Base-by-base conservation (phyloP, 1,140 invertebrate genomes). In the Ips nitidus region DNA sequence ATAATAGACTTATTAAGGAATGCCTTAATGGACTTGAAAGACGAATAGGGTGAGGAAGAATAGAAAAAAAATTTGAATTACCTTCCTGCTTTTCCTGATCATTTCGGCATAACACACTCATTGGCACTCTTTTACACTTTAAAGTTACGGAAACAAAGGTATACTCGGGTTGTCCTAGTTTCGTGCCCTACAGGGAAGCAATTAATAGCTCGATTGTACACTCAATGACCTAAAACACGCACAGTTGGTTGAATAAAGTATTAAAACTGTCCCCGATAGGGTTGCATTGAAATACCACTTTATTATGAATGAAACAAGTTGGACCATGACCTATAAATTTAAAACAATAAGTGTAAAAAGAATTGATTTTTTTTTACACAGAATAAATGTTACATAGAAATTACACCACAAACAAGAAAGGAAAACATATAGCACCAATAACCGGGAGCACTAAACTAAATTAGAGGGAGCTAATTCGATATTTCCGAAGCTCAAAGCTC, bases 51-150 rank as follows among this genome's bases (percentile, higher is more conserved):
- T 22, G 22, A 22, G 22, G 22, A 22, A 22, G 22, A 22, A 22
- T 22, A 22, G 22, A 22, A 22, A 22, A 22, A 22, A 22, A 22
- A 0, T 22, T 22, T 22, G 22, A 42, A 22, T 59, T 59, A 59
- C 57, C 57, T 59, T 59, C 42, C 57, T 59, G 57, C 42, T 59
- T 42, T 59, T 59, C 57, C 57, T 41, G 5, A 59, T 41, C 57
- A 59, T 59, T 41, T 58, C 40, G 2, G 7, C 45, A 8, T 22
- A 50, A 22, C 22, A 22, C 22, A 22, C 22, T 22, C 22, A 22
- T 22, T 22, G 22, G 22, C 22, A 22, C 22, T 22, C 22, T 22
- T 22, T 22, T 22, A 22, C 22, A 22, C 22, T 22, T 22, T 22
- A 22, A 22, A 22, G 22, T 22, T 22, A 36, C 37, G 52, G 52